Conservation (phyloP, 2,888 invertebrate genomes). For the Tineola bisselliella region DNA sequence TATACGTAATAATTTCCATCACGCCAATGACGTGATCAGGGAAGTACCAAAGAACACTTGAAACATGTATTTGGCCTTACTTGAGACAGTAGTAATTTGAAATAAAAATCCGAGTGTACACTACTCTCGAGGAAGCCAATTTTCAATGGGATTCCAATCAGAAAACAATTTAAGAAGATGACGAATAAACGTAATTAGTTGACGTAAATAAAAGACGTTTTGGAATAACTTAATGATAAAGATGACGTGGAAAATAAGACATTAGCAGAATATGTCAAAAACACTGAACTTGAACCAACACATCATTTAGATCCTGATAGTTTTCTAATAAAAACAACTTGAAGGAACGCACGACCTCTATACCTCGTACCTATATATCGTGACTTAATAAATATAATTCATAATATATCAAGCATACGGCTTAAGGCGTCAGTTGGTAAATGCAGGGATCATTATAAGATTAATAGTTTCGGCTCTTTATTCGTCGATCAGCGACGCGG, state of each 20-base stretch:
- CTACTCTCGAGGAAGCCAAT: background rate
- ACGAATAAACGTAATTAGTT: no score
- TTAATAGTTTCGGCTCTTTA: constrained; percentile 30
- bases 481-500: constrained; percentile 33
- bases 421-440: constrained; percentile 7
- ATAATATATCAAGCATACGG: background rate
- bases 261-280: background rate
- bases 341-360: background rate
- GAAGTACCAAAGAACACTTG: constrained; percentile 5
- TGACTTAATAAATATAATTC: background rate
- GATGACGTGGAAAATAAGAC: no score
- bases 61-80: constrained; percentile 3
- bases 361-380: background rate
- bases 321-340: constrained; percentile 4
- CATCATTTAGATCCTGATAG: constrained; percentile 3
- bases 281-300: background rate
- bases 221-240: no score
- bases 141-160: background rate
- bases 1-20: constrained; percentile 8
- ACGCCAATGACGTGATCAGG: constrained; percentile 8
- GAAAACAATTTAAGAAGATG: no score
- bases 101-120: background rate
- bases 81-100: background rate
- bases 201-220: no score
- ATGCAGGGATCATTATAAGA: constrained; percentile 23